These are phyloP conservation scores for Odobenus rosmarus DNA, from an alignment of 2,113 vertebrate species.

Conservation along the genomic window DNA sequence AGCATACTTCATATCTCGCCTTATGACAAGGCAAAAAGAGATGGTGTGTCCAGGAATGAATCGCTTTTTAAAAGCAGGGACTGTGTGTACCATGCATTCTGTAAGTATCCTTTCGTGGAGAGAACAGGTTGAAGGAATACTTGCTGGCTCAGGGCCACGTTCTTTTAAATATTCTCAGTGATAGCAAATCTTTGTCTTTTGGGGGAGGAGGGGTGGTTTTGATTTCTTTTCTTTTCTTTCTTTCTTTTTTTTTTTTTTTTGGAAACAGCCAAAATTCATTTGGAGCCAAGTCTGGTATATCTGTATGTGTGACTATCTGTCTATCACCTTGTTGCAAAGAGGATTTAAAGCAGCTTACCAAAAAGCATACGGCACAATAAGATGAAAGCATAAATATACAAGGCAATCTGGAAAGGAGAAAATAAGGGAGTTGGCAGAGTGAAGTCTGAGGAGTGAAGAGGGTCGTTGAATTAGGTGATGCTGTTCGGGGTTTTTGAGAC, in stretches of 20 bases:
- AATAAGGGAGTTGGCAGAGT: background rate
- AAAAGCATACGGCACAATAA: conserved; percentile 22
- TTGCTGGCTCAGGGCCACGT: background rate
- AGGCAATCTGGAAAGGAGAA: background rate
- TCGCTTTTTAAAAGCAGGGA: background rate
- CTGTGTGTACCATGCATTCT: background rate
- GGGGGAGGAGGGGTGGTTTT: background rate
- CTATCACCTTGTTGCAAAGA: conserved; percentile 61
- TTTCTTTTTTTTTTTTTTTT: background rate
- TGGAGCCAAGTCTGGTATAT: conserved; percentile 62
- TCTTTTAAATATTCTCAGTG: background rate
- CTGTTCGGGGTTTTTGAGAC: background rate
- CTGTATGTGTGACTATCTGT: conserved; percentile 44
- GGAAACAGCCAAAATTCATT: conserved; percentile 39
- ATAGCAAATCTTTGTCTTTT: conserved; percentile 51
- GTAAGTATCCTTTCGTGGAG: background rate
- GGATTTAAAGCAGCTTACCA: conserved; percentile 50
- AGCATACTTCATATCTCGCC: background rate
- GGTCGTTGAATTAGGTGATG: background rate
- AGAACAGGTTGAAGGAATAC: conserved; percentile 6
- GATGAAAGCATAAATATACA: background rate
- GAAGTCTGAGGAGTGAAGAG: background rate
- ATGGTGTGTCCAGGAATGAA: background rate
- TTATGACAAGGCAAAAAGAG: background rate
- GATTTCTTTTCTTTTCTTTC: background rate